Base-by-base conservation (phyloP, 37 sponge, comb jelly and placozoan genomes). In the Ianthella basta region DNA sequence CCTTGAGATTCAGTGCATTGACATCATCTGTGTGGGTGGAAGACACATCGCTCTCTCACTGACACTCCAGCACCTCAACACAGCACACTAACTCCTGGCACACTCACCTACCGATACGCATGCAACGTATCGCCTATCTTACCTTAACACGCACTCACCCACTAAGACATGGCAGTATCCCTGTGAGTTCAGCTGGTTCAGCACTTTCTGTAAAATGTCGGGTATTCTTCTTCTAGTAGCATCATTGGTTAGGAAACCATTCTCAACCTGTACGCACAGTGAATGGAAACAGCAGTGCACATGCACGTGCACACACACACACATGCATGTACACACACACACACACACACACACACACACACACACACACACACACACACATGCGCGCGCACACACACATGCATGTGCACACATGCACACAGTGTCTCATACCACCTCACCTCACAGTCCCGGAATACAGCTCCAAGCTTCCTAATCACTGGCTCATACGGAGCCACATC, bases 401-500 rank as follows among this genome's bases (percentile, higher is more conserved):
- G 27, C 32, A 29, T 15, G 19, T 15, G 19, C 25, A 23, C 32
- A 68, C 32, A 27, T n/a, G 15, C 25, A 68, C 25, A 29, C 32
- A 23, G 32, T 68, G 0, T 23, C 14, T n/a, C n/a, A n/a, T n/a
- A n/a, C n/a, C n/a, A 37, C 44, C 57, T 44, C 54, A 92, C 93
- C 83, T 93, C 93, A 80, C 85, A 93, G 0, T 84, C 89, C 64
- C 39, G 89, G 79, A 93, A 93, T 57, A 90, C 82, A 25, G 82
- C 83, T 24, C 93, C 93, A 29, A 96, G 65, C 74, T 96, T 96
- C 80, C 74, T 64, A 21, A 96, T 84, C 50, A 96, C 87, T 4
- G 91, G 84, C 68, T 96, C 94, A 79, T 84, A 96, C 0, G 89
- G 75, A 30, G 84, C 32, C 21, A 86, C 86, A 66, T 91, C 89